A percentile compares a stretch with the other conserved stretches of the same genome.
Conservation (phyloP, 2,888 invertebrate species). For the Deroplatys truncata region DNA sequence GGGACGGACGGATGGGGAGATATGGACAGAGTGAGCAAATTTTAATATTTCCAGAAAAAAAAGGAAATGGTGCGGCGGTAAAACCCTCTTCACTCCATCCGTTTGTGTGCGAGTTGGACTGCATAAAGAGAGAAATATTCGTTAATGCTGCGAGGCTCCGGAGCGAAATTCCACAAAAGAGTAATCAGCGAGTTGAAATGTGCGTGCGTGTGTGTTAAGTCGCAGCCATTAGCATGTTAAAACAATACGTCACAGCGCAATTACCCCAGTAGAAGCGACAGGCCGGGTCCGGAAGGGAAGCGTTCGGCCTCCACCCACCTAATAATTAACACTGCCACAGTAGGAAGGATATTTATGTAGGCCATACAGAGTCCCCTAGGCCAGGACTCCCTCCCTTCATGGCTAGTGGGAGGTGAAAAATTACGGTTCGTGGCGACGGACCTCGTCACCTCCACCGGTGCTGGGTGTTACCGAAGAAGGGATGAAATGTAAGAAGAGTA, state of each 20-base stretch:
- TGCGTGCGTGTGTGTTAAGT: conserved; percentile 7
- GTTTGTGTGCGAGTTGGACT: background rate
- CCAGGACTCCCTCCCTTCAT: background rate
- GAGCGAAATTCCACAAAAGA: conserved; percentile 5
- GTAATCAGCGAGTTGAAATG: background rate
- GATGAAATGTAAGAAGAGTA: background rate
- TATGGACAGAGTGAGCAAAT: background rate
- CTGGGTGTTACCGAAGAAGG: background rate
- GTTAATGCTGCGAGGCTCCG: background rate
- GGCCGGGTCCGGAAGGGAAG: background rate
- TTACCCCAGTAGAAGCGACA: conserved; percentile 14
- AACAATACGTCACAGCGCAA: conserved; percentile 26
- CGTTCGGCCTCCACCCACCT: background rate
- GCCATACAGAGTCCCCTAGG: background rate
- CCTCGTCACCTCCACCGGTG: background rate
- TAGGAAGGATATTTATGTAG: conserved; percentile 23
- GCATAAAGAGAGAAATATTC: background rate
- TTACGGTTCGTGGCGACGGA: background rate
- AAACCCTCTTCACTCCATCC: background rate
- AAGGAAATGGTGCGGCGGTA: background rate
- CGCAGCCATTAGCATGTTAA: conserved; percentile 26
- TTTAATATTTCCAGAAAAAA: background rate
- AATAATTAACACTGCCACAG: conserved; percentile 27
- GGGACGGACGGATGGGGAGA: background rate
- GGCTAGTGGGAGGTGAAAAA: conserved; percentile 1